Evolutionary conservation across 2,113 vertebrate species (phyloP).

Genomic region (Leucosticte australis): DNA sequence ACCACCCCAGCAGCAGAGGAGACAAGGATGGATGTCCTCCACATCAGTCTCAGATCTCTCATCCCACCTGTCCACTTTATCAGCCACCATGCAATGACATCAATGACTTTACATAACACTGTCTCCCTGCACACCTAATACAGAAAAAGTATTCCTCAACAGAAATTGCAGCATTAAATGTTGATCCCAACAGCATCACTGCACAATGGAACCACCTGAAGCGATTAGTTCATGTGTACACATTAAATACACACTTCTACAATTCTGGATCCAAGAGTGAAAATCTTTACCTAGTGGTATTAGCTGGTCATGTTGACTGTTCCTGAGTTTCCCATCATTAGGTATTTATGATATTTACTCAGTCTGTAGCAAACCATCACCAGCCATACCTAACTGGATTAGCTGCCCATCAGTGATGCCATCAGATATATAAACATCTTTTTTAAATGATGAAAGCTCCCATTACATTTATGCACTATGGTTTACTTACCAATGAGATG

Average conservation of each 20-base stretch:
- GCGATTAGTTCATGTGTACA: accelerated
- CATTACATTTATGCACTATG: background rate
- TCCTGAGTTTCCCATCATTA: background rate
- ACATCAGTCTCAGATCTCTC: background rate
- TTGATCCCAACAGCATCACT: background rate
- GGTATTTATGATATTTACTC: background rate
- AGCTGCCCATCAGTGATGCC: background rate
- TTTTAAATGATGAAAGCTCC: background rate
- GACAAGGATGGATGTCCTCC: background rate
- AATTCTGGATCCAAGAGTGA: background rate
- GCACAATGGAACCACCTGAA: background rate
- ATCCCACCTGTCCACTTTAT: background rate
- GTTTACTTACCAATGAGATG: background rate
- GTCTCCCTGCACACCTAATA: background rate
- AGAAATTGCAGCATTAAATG: background rate
- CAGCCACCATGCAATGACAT: background rate
- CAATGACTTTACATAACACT: background rate
- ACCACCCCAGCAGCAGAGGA: background rate
- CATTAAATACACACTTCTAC: background rate
- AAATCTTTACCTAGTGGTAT: background rate
- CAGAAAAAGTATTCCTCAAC: background rate
- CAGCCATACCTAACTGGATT: background rate
- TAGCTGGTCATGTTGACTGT: background rate
- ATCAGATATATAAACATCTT: background rate
- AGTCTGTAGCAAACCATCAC: background rate